Base-by-base conservation (phyloP, 2,888 invertebrate species). In the Eristalis arbustorum region DNA sequence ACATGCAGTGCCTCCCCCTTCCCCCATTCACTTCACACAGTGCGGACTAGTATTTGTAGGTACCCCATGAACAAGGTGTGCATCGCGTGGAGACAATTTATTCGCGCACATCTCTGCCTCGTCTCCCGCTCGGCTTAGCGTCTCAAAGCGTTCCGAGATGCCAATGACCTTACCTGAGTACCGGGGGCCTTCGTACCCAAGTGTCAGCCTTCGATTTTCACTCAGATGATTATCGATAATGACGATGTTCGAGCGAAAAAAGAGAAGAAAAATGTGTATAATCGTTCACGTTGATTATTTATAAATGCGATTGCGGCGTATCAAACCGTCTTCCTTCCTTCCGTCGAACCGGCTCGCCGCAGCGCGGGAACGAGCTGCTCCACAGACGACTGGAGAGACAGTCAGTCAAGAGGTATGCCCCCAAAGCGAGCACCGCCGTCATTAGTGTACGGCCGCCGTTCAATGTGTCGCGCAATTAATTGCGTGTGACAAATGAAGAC, bases 81-180 rank as follows among this genome's bases (percentile, higher is more conserved):
- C 64, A 63, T 64, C 25, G 31, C 64, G 23, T 23, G 18, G 34
- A 69, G 66, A 28, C 42, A 68, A 67, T 67, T 67, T 22, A 82
- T 68, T 73, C 73, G 23, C 63, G 34, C 11, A 42, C 59, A 73
- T 73, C 68, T 49, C 69, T 73, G 74, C 69, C 42, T 73, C 69
- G 69, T 74, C 62, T 6, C 18, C 6, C 18, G 13, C 25, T n/a
- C 49, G 18, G 49, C 49, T 49, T 49, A 8, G 49, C 2, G 49
- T 49, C 49, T 49, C 18, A 18, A 10, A 49, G 49, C 49, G 18
- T 8, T 18, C 18, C 8, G 49, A 49, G 49, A 49, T 49, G 83
- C 73, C 83, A 83, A 77, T 73, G 77, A 78, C 83, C 83, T 83
- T 83, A 77, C 63, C 25, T 72, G 40, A 49, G 49, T 49, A 49